Evolutionary conservation across 2,888 invertebrate species (phyloP).

Genomic region (Elysia crispata): DNA sequence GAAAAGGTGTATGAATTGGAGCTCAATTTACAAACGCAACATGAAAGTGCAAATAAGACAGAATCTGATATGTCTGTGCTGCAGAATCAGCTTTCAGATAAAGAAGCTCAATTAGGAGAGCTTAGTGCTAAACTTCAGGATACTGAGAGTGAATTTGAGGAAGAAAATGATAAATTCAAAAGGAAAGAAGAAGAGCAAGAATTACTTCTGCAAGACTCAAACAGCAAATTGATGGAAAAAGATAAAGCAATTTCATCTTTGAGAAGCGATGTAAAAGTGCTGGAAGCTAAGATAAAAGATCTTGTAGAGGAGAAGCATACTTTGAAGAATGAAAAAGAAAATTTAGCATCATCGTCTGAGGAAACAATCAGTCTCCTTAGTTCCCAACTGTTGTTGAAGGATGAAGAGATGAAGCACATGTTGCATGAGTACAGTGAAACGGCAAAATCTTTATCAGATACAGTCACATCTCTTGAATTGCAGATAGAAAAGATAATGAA

Average conservation of each 20-base stretch:
- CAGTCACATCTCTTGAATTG: constrained; percentile 29
- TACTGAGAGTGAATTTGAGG: constrained; percentile 17
- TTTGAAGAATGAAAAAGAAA: not conserved
- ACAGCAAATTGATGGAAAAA: constrained; percentile 3
- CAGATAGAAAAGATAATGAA: constrained; percentile 30
- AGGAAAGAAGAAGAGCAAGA: no score
- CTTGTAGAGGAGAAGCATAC: not conserved
- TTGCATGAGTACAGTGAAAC: constrained; percentile 9
- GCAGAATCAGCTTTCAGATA: no score
- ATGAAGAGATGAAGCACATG: constrained; percentile 32
- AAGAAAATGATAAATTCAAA: no score
- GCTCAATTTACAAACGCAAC: no score
- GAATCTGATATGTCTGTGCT: no score
- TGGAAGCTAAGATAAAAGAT: constrained; percentile 14
- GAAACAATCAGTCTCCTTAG: constrained; percentile 11
- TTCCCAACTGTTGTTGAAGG: constrained; percentile 39
- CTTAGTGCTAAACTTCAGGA: constrained; percentile 24
- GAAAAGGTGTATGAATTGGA: no score
- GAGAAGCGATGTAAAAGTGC: not conserved
- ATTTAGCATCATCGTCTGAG: not conserved
- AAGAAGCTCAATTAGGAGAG: constrained; percentile 32
- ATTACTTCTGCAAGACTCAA: not conserved
- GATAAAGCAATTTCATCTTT: not conserved
- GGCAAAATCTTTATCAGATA: constrained; percentile 12
- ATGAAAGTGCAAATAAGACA: no score